Evolutionary conservation across 2,888 invertebrate species (phyloP).

Genomic region (Xanthorhoe designata): DNA sequence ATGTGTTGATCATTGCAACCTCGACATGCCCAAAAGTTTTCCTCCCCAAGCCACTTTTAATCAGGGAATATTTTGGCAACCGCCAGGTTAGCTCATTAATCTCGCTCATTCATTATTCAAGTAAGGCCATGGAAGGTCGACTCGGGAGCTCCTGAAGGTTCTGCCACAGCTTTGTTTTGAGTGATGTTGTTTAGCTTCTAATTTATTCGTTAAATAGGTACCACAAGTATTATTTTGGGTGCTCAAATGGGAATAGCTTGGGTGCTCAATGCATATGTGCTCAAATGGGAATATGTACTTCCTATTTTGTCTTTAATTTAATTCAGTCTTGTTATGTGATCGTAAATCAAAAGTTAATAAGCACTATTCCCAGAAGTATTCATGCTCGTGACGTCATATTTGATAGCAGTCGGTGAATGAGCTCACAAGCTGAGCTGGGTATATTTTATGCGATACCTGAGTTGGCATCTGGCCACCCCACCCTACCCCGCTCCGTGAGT

Average conservation of each 20-base stretch:
- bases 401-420: constrained; percentile 20
- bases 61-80: constrained; percentile 36
- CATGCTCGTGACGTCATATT: constrained; percentile 9
- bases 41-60: constrained; percentile 32
- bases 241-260: too few relatives aligned
- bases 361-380: constrained; percentile 1
- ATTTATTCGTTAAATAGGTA: constrained; percentile 18
- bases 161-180: constrained; percentile 27
- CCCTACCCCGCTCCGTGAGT: constrained; percentile 15
- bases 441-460: constrained; percentile 28
- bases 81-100: constrained; percentile 40
- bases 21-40: constrained; percentile 19
- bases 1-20: constrained; percentile 27
- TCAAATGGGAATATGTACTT: too few relatives aligned
- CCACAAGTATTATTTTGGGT: too few relatives aligned
- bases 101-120: constrained; percentile 46
- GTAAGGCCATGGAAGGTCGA: constrained; percentile 31
- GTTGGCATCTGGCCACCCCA: constrained; percentile 33
- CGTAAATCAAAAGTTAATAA: neutral
- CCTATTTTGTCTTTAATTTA: too few relatives aligned
- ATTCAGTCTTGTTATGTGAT: neutral
- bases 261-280: too few relatives aligned
- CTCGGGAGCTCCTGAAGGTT: constrained; percentile 16
- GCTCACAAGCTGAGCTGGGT: constrained; percentile 17
- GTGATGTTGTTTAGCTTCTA: constrained; percentile 19